Percentiles rank a stretch among this genome's conserved stretches.
Conservation (phyloP, 2,797 vertebrate species). For the Sorex maritimensis region DNA sequence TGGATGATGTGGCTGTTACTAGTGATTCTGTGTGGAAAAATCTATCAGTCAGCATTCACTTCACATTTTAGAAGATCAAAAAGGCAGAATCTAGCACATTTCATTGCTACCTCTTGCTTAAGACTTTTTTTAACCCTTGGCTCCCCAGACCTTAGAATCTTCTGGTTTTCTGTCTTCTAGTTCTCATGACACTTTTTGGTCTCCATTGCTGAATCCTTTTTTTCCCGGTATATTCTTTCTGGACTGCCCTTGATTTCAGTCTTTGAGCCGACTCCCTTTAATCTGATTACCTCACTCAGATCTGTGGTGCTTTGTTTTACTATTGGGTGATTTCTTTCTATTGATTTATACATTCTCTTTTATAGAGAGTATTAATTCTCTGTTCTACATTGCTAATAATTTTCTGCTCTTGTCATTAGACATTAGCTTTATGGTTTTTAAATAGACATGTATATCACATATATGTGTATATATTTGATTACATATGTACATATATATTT, state of each 20-base stretch:
- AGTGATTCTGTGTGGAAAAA: constrained; percentile 13
- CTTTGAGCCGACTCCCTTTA: not conserved
- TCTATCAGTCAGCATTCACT: not conserved
- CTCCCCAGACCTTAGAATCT: not conserved
- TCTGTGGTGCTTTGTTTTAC: constrained; percentile 11
- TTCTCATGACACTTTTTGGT: not conserved
- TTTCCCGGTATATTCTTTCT: not conserved
- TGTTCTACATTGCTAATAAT: constrained; percentile 3
- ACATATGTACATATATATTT: too few species aligned
- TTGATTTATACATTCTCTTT: constrained; percentile 35
- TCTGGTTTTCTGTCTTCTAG: not conserved
- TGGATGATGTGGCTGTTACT: not conserved
- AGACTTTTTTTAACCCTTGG: constrained; percentile 27
- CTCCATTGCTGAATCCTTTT: constrained; percentile 22
- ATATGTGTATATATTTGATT: too few species aligned
- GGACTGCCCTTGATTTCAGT: too few species aligned
- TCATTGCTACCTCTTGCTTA: not conserved
- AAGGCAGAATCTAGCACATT: not conserved
- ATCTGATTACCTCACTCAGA: not conserved
- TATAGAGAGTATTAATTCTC: constrained; percentile 5
- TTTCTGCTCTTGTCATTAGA: constrained; percentile 41
- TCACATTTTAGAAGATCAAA: not conserved
- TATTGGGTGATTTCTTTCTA: constrained; percentile 33
- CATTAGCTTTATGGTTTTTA: constrained; percentile 53
- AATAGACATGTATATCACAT: not conserved